Conservation (phyloP, 2,888 invertebrate species). For the Hirtodrosophila trivittata region DNA sequence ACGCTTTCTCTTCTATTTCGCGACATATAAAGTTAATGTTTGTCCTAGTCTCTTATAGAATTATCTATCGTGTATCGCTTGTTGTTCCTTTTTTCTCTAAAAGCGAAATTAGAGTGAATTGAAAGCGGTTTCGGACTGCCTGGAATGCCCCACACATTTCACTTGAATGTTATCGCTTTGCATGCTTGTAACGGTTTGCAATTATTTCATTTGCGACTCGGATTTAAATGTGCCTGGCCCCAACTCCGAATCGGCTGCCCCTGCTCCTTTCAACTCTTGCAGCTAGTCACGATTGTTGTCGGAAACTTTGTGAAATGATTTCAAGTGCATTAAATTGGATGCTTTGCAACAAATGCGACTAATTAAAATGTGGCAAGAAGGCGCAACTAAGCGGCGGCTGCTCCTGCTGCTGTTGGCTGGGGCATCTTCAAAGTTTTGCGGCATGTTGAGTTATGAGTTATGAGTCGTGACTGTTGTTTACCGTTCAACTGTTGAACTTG, state of each 20-base stretch:
- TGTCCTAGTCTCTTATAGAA: no score
- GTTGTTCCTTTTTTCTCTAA: no score
- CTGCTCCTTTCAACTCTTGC: not conserved
- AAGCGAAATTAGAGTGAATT: not conserved
- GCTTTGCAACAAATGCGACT: constrained; percentile 76
- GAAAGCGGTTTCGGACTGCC: not conserved
- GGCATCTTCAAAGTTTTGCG: constrained; percentile 57
- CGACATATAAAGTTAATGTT: no score
- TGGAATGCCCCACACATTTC: constrained; percentile 21
- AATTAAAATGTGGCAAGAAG: constrained; percentile 68
- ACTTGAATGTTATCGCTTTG: constrained; percentile 54
- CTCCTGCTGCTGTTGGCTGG: constrained; percentile 5
- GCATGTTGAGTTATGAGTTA: constrained; percentile 61
- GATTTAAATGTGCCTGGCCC: constrained; percentile 21
- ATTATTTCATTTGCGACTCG: constrained; percentile 69
- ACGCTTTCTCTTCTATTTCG: constrained; percentile 9
- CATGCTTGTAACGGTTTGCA: constrained; percentile 72
- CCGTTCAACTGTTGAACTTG: constrained; percentile 38
- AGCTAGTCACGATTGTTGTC: constrained; percentile 38
- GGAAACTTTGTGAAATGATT: constrained; percentile 67
- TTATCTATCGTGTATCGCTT: no score
- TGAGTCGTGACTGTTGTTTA: constrained; percentile 37
- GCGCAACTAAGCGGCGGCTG: constrained; percentile 36
- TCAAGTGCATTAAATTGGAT: constrained; percentile 77
- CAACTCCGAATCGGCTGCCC: not conserved